Conservation (phyloP, 2,113 vertebrate genomes). For the Zeus faber region DNA sequence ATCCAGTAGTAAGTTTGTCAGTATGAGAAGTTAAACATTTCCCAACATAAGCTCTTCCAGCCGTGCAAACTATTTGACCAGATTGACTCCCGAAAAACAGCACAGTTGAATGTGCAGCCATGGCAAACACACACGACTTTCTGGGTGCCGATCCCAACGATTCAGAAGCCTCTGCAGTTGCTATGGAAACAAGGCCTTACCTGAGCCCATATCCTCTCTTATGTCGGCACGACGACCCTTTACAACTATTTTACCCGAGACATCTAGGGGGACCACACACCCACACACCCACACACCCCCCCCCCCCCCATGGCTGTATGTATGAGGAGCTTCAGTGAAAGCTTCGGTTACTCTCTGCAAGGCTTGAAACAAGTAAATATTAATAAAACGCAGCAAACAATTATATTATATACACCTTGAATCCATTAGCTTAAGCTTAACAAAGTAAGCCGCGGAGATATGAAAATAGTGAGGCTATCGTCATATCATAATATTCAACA, state of each 20-base stretch:
- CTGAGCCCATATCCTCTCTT: slow-evolving; percentile 35
- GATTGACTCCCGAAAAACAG: too few species aligned
- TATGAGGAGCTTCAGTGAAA: background rate
- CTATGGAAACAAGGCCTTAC: slow-evolving; percentile 43
- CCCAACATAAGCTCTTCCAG: background rate
- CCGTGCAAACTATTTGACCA: background rate
- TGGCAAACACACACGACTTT: background rate
- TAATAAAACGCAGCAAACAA: too few species aligned
- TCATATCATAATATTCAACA: too few species aligned
- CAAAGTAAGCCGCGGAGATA: too few species aligned
- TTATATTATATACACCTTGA: too few species aligned
- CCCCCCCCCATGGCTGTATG: too few species aligned
- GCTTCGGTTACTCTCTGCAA: background rate
- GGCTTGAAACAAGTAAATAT: background rate
- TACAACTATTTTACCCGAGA: slow-evolving; percentile 43
- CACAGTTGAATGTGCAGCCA: background rate
- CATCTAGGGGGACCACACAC: slow-evolving; percentile 55
- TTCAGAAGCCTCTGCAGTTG: slow-evolving; percentile 49
- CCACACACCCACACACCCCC: slow-evolving; percentile 19
- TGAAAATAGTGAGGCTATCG: too few species aligned
- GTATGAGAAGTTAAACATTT: background rate
- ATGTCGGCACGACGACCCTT: background rate
- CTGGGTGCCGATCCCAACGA: background rate
- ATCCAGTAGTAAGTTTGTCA: too few species aligned
- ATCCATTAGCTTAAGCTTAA: too few species aligned